phyloP scores from a whole-genome alignment of 1,140 invertebrate genomes.

The Ridgeia piscesae region DNA sequence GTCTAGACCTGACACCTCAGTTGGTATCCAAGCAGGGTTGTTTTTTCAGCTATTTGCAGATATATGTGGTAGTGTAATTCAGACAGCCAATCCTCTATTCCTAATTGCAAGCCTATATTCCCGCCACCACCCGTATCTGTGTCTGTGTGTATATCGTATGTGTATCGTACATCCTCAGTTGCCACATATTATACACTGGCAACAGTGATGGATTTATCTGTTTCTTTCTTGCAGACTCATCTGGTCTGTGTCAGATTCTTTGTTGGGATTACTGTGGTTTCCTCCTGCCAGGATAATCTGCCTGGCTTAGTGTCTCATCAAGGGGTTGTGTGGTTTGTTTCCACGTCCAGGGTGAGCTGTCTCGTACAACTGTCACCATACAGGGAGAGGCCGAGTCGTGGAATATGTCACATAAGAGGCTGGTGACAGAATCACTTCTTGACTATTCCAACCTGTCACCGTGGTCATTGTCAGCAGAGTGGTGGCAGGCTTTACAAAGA shows the following conservation, averaged over 20 bases:
- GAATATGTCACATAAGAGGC: neutral
- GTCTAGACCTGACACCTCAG: no score
- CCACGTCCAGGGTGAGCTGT: neutral
- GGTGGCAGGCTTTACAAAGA: neutral
- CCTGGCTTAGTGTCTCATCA: no score
- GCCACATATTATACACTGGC: neutral
- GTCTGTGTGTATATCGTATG: neutral
- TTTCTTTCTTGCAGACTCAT: neutral
- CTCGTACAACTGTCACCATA: neutral
- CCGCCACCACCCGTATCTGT: neutral
- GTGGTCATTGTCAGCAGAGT: neutral
- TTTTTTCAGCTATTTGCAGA: no score
- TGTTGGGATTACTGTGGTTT: neutral
- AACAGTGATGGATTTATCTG: neutral
- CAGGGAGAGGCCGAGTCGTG: neutral
- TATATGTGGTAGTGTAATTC: no score
- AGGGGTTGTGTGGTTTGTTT: neutral
- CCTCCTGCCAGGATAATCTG: no score
- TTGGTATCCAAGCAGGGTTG: no score
- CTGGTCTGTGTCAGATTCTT: neutral
- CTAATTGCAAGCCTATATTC: neutral
- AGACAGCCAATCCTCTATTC: no score
- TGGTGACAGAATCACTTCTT: neutral
- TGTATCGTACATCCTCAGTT: neutral
- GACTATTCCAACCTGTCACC: neutral